Evolutionary conservation across 2,113 vertebrate genomes (phyloP).

Genomic region (Silurus meridionalis): DNA sequence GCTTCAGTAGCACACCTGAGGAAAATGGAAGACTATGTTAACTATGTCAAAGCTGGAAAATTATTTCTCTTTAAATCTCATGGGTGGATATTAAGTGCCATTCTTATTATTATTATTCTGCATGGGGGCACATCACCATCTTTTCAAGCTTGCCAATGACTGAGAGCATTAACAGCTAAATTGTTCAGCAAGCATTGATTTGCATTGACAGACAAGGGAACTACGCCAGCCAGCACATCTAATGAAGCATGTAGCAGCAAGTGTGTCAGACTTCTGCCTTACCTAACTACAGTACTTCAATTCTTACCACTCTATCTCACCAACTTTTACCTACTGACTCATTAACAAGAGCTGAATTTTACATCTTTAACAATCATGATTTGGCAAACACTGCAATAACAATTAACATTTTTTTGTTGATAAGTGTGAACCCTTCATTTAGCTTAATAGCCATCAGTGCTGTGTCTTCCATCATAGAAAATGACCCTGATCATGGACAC

Average conservation of each 20-base stretch:
- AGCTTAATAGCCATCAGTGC: not conserved
- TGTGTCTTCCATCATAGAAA: not conserved
- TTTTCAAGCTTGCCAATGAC: not conserved
- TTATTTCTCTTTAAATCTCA: not conserved
- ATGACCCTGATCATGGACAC: not conserved
- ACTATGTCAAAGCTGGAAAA: not conserved
- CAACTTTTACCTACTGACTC: not conserved
- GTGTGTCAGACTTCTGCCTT: not conserved
- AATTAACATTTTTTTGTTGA: not conserved
- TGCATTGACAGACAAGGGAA: not conserved
- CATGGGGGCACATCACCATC: not conserved
- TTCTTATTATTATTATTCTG: not conserved
- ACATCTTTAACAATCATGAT: not conserved
- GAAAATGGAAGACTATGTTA: not conserved
- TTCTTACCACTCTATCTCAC: not conserved
- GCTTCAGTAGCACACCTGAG: not conserved
- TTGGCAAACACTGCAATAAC: not conserved
- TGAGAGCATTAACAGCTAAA: not conserved
- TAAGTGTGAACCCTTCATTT: not conserved
- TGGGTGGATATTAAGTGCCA: not conserved
- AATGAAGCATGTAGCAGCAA: not conserved
- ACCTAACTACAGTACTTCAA: not conserved
- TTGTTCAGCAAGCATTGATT: not conserved
- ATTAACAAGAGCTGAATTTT: not conserved
- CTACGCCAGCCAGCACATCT: not conserved